Percentiles rank a stretch among this genome's conserved stretches.
Evolutionary conservation across 2,888 invertebrate genomes (phyloP).

Genomic region (Cheilosia vulpina): DNA sequence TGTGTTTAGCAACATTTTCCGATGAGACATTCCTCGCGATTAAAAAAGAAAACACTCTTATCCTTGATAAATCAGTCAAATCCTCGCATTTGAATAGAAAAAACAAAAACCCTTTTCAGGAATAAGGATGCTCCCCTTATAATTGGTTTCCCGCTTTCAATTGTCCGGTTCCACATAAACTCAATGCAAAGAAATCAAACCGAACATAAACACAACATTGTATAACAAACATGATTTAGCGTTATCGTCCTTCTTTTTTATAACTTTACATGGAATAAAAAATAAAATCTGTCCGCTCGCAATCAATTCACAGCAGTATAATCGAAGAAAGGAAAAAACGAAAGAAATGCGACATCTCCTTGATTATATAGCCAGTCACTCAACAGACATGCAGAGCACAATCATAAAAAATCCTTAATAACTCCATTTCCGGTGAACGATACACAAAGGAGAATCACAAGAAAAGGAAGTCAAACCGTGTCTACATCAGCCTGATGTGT

Average conservation of each 20-base stretch:
- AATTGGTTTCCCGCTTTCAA: too few species aligned
- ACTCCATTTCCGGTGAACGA: constrained; percentile 66
- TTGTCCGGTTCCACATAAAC: too few species aligned
- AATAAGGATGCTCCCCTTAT: too few species aligned
- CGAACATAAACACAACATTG: not conserved
- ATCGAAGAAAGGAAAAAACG: not conserved
- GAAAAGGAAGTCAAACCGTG: not conserved
- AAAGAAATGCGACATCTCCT: constrained; percentile 11
- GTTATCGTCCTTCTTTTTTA: not conserved
- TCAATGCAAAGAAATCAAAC: not conserved
- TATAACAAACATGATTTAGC: not conserved
- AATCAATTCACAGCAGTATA: constrained; percentile 28
- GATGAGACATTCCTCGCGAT: too few species aligned
- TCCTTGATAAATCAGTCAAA: too few species aligned
- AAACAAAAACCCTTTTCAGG: too few species aligned
- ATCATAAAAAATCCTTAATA: constrained; percentile 55
- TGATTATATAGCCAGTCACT: constrained; percentile 22
- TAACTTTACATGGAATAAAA: constrained; percentile 3
- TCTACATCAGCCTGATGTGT: not conserved
- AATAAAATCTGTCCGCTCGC: not conserved
- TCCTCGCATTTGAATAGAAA: too few species aligned
- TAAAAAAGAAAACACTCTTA: too few species aligned
- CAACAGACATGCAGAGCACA: constrained; percentile 23
- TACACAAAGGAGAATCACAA: constrained; percentile 50
- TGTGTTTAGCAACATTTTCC: too few species aligned